Conservation (phyloP, 2,113 vertebrate genomes). For the Salminus brasiliensis region DNA sequence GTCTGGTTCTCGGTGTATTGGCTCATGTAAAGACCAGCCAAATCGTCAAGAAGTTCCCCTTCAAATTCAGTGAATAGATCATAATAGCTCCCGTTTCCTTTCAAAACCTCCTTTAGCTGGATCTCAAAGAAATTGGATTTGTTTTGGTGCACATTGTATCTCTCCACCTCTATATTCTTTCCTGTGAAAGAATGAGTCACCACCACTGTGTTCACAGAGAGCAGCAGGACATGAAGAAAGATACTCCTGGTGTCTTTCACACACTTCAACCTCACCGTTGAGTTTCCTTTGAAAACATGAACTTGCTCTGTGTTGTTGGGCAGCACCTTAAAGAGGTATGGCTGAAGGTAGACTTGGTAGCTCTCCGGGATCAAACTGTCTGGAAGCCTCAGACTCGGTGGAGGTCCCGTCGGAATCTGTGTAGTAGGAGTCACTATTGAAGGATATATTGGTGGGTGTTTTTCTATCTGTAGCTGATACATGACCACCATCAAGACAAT, state of each 20-base stretch:
- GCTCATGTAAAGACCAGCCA: slow-evolving; percentile 83
- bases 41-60: slow-evolving; percentile 72
- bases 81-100: slow-evolving; percentile 62
- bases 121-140: slow-evolving; percentile 82
- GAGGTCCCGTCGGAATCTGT: slow-evolving; percentile 11
- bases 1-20: slow-evolving; percentile 68
- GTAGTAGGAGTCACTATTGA: neutral
- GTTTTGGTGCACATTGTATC: fast-evolving
- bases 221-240: slow-evolving; percentile 83
- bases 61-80: slow-evolving; percentile 71
- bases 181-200: neutral
- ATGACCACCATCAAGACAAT: slow-evolving; percentile 80
- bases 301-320: slow-evolving; percentile 55
- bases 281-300: slow-evolving; percentile 74
- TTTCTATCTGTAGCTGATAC: slow-evolving; percentile 68
- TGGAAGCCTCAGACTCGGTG: slow-evolving; percentile 73
- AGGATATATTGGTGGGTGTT: fast-evolving
- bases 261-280: slow-evolving; percentile 71
- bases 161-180: fast-evolving
- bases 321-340: slow-evolving; percentile 60
- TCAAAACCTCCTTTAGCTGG: neutral
- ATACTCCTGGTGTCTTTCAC: slow-evolving; percentile 68
- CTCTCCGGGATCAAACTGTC: slow-evolving; percentile 68
- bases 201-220: slow-evolving; percentile 53
- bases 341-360: slow-evolving; percentile 79